Percentiles rank a stretch among this genome's conserved stretches.
Conservation (phyloP, 23 tunicate species). For the Corella eumyota region DNA sequence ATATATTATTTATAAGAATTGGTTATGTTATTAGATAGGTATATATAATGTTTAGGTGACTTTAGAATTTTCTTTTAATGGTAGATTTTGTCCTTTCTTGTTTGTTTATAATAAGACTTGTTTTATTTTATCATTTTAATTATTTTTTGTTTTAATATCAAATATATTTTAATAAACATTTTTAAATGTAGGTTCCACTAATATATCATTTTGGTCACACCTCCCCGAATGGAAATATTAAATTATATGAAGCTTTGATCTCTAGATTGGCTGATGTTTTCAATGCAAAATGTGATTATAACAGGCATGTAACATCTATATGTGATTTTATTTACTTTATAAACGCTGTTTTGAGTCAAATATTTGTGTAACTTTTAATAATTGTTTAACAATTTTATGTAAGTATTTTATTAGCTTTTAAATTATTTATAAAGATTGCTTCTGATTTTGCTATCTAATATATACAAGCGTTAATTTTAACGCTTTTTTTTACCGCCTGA, state of each 20-base stretch:
- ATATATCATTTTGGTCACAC: slow-evolving; percentile 96
- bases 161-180: background rate
- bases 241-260: slow-evolving; percentile 66
- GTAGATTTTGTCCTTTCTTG: too few relatives aligned
- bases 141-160: background rate
- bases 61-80: background rate
- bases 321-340: background rate
- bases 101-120: background rate
- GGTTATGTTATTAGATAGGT: background rate
- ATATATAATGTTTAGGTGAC: background rate
- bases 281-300: slow-evolving; percentile 80
- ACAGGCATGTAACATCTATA: slow-evolving; percentile 40
- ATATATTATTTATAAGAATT: background rate
- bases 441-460: too few relatives aligned
- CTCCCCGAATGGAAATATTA: slow-evolving; percentile 82
- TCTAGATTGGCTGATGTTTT: slow-evolving; percentile 78
- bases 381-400: too few relatives aligned
- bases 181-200: slow-evolving; percentile 37
- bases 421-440: too few relatives aligned
- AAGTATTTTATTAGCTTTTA: too few relatives aligned
- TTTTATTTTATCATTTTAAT: background rate
- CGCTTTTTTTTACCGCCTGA: too few relatives aligned
- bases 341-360: background rate
- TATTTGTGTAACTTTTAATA: too few relatives aligned
- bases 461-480: too few relatives aligned